A percentile compares a stretch with the other conserved stretches of the same genome.
These are phyloP conservation scores for Diadumene lineata DNA, from an alignment of 92 coral and sea anemone species.

Conservation along the genomic window DNA sequence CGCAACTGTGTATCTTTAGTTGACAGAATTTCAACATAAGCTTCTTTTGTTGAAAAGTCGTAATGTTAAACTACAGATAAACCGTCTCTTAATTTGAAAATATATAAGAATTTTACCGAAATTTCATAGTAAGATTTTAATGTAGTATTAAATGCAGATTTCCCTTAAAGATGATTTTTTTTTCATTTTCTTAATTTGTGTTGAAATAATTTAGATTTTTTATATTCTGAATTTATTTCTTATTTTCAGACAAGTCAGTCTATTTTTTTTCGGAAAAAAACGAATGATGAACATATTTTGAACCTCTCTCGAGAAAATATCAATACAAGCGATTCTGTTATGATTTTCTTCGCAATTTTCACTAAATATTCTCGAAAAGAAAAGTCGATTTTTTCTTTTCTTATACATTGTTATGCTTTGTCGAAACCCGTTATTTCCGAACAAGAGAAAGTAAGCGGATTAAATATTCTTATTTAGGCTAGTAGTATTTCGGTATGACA, in stretches of 20 bases:
- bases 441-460: slow-evolving; percentile 6
- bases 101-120: not conserved
- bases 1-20: slow-evolving; percentile 3
- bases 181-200: no score
- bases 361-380: no score
- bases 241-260: no score
- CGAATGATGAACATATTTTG: no score
- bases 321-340: not conserved
- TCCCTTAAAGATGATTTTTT: not conserved
- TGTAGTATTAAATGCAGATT: not conserved
- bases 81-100: no score
- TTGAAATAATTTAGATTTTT: no score
- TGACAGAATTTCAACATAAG: slow-evolving; percentile 3
- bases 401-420: slow-evolving; percentile 31
- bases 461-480: slow-evolving; percentile 19
- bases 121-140: not conserved
- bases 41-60: not conserved
- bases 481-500: no score
- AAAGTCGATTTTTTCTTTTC: no score
- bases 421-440: slow-evolving; percentile 46
- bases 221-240: no score
- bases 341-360: not conserved
- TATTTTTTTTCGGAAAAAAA: no score
- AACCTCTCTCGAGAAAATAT: no score
- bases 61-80: no score